Evolutionary conservation across 1,140 invertebrate species (phyloP), one percentile per base, ranked within the genome.

Genomic region (Drosophila virilis): DNA sequence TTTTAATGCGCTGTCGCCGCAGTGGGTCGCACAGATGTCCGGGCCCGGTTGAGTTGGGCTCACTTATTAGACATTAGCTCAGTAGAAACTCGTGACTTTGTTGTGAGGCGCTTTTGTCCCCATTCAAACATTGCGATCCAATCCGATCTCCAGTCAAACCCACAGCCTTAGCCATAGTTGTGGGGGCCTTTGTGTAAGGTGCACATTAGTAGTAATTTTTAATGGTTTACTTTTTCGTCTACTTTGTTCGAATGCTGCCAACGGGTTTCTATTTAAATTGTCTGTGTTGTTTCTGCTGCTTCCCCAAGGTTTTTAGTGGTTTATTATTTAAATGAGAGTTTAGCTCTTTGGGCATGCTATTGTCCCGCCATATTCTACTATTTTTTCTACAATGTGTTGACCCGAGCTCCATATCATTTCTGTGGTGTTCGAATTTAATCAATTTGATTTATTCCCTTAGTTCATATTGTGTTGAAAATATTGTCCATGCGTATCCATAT

Each of bases 141-240:
- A 69, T 64, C 67, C 75, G 59, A 69, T 69, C 51, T 45, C 17
- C 48, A 6, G 10, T 22, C 42, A 6, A 8, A 46, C n/a, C 22
- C 64, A 6, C 32, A 9, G 15, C 40, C 48, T n/a, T 8, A 32
- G 22, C 55, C 15, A 10, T 43, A 35, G 7, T 54, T 66, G 60
- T 37, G 32, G 40, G 38, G 37, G 28, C 65, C 65, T 89, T 89
- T 84, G 84, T 89, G 84, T 89, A 89, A 89, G 84, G 84, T 89
- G 84, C 84, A 89, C 84, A 89, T 89, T 89, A 89, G 84, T 84
- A 89, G 84, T 89, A 89, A 89, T 89, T 89, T 89, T 89, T 89
- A 89, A 89, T 89, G 84, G 74, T 84, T 89, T 84, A 89, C 80
- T 89, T 80, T 88, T 84, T 80, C 60, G 80, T 80, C 76, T 54